phyloP scores from a whole-genome alignment of 2,113 vertebrate genomes.

The Salminus brasiliensis region DNA sequence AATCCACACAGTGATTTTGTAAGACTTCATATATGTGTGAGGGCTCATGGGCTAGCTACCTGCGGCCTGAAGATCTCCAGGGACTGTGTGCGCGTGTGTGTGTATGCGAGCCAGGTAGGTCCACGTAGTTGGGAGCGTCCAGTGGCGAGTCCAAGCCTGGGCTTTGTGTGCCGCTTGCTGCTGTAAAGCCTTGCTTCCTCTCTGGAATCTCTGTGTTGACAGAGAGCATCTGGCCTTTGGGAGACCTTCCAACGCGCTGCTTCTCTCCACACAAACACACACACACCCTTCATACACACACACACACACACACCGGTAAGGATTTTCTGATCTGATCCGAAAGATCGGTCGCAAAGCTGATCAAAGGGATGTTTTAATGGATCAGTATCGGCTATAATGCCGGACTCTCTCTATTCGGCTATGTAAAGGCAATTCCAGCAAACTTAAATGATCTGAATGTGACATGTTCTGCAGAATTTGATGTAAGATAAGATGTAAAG shows the following conservation, averaged over 20 bases:
- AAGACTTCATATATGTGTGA: not conserved
- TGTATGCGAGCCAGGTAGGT: conserved; percentile 69
- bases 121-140: conserved; percentile 56
- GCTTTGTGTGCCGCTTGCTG: conserved; percentile 56
- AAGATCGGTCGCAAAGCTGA: not conserved
- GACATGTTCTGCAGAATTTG: too few species aligned
- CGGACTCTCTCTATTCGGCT: too few species aligned
- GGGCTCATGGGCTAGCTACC: not conserved
- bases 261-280: conserved; percentile 58
- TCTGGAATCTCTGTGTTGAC: conserved; percentile 78
- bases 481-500: too few species aligned
- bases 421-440: too few species aligned
- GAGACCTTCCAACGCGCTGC: conserved; percentile 73
- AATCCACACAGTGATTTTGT: conserved; percentile 27
- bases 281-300: conserved; percentile 6
- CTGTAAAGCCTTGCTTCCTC: conserved; percentile 77
- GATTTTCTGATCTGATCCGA: not conserved
- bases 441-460: too few species aligned
- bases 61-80: not conserved
- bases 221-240: conserved; percentile 78
- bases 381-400: not conserved
- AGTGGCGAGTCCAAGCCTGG: conserved; percentile 60
- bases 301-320: not conserved
- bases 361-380: too few species aligned
- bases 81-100: conserved; percentile 53